Conservation (phyloP, 2,113 vertebrate genomes). For the Melanerpes formicivorus region DNA sequence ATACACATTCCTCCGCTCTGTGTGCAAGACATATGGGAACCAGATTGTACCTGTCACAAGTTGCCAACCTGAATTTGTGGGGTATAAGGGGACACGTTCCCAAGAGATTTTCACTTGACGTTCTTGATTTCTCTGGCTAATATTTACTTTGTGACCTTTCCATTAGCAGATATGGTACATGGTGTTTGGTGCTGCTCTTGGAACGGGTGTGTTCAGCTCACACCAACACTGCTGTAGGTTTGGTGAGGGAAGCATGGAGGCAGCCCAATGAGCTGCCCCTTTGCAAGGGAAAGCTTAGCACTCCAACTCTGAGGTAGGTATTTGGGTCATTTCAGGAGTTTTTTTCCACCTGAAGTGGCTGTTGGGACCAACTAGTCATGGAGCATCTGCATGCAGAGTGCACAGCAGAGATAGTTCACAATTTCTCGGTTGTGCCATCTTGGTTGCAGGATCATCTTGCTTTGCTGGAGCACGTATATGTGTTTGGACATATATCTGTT, state of each 20-base stretch:
- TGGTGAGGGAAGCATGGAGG: fast-evolving
- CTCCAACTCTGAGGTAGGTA: neutral
- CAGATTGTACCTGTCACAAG: slow-evolving; percentile 80
- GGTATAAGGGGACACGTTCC: slow-evolving; percentile 69
- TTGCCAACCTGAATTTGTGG: slow-evolving; percentile 77
- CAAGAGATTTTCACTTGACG: slow-evolving; percentile 69
- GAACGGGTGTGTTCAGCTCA: fast-evolving
- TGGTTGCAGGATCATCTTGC: fast-evolving
- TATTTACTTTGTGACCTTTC: slow-evolving; percentile 75
- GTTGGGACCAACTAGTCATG: fast-evolving
- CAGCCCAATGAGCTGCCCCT: fast-evolving
- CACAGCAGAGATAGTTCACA: neutral
- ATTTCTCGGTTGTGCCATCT: neutral
- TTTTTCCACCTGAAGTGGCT: neutral
- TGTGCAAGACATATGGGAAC: slow-evolving; percentile 68
- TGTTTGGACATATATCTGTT: neutral
- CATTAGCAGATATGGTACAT: neutral
- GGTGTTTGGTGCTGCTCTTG: fast-evolving
- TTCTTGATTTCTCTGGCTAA: slow-evolving; percentile 68
- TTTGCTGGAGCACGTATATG: neutral
- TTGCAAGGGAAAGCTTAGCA: neutral
- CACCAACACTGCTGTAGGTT: fast-evolving
- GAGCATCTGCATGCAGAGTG: fast-evolving
- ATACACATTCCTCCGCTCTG: slow-evolving; percentile 61
- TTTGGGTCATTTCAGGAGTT: neutral